phyloP scores from a whole-genome alignment of 1,140 invertebrate genomes.

The Aphaenogaster ashmeadi region DNA sequence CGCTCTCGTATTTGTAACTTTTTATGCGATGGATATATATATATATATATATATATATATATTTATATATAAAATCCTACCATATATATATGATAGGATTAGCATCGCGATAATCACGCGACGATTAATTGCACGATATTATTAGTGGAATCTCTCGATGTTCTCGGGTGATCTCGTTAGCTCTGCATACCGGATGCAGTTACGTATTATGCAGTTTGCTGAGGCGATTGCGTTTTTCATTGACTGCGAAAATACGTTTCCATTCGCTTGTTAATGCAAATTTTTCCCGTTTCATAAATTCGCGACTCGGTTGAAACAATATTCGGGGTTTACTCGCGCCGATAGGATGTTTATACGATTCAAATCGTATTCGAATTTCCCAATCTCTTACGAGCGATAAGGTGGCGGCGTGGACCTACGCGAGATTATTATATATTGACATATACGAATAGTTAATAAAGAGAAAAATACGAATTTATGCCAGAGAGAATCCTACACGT shows the following conservation, averaged over 20 bases:
- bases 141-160: not conserved
- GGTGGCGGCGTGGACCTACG: not conserved
- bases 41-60: too few species aligned
- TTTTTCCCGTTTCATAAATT: not conserved
- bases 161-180: not conserved
- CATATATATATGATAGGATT: not conserved
- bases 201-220: not conserved
- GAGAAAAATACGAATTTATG: not conserved
- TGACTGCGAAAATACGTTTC: not conserved
- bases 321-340: not conserved
- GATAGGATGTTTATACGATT: not conserved
- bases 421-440: not conserved
- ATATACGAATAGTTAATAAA: not conserved
- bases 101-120: not conserved
- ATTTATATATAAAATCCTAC: too few species aligned
- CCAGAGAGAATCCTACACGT: not conserved
- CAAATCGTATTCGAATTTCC: not conserved
- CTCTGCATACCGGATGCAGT: not conserved
- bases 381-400: not conserved
- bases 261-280: not conserved
- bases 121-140: constrained; percentile 17
- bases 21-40: not conserved
- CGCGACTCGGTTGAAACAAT: not conserved
- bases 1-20: not conserved
- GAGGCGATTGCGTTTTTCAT: constrained; percentile 35